These are phyloP conservation scores for Onychostruthus taczanowskii DNA, from an alignment of 2,113 vertebrate genomes.

Conservation along the genomic window DNA sequence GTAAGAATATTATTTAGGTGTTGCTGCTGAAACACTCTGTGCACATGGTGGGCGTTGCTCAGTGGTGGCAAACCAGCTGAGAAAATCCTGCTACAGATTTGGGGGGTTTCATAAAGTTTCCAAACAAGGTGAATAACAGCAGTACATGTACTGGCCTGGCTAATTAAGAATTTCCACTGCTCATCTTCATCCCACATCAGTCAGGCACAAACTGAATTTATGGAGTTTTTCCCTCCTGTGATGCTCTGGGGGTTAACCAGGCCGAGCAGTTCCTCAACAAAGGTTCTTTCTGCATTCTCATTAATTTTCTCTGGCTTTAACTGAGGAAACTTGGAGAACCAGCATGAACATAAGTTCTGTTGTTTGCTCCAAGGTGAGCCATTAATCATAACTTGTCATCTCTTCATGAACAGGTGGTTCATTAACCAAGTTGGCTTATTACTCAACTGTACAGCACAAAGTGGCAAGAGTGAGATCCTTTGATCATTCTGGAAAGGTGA, in stretches of 20 bases:
- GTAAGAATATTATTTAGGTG: background rate
- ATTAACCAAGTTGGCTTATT: slow-evolving; percentile 96
- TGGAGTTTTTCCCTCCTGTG: background rate
- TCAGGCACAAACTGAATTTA: background rate
- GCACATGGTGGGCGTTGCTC: background rate
- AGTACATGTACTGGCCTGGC: background rate
- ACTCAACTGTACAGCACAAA: slow-evolving; percentile 98
- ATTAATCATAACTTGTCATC: background rate
- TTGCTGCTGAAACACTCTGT: background rate
- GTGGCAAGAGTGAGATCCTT: slow-evolving; percentile 96
- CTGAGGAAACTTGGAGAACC: background rate
- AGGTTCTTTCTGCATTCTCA: background rate
- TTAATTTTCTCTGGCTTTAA: background rate
- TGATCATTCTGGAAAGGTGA: slow-evolving; percentile 88
- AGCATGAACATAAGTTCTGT: background rate
- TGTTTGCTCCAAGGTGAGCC: background rate
- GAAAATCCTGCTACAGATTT: background rate
- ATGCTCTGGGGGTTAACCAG: background rate
- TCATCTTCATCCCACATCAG: background rate
- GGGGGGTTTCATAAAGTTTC: background rate
- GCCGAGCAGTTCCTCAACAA: background rate
- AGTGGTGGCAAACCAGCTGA: background rate
- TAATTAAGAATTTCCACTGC: background rate
- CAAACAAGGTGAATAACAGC: background rate
- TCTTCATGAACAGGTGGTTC: slow-evolving; percentile 84